Evolutionary conservation across 2,113 vertebrate genomes (phyloP), one percentile per base, ranked within the genome.

Genomic region (Strix aluco): DNA sequence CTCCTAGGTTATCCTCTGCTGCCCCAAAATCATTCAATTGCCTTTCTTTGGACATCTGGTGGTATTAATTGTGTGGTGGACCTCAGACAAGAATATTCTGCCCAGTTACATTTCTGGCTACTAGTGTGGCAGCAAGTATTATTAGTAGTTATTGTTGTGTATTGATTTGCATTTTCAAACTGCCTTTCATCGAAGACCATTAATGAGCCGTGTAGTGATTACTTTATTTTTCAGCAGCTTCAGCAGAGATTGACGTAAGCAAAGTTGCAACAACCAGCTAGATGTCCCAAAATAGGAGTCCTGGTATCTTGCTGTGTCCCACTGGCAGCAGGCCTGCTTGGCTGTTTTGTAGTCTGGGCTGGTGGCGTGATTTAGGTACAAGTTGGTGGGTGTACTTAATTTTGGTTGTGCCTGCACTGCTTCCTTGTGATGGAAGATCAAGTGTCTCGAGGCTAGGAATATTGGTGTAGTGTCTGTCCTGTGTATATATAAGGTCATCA

Each of bases 1-100:
- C 69, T 85, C 71, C 32, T 32, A 6, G 10, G 22, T 69, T 94
- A 58, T 87, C 73, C 40, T 80, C 67, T 89, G 77, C 70, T 95
- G 87, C 90, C 78, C 47, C 70, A 75, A 22, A 93, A 94, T 55
- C 72, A 38, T 81, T 74, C 52, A 47, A 7, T 51, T 69, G 81
- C 78, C 46, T 92, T 96, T 95, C 83, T 92, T 44, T 94, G 91
- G n/a, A 75, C 81, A 94, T 87, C 83, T 96, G 92, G 46, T 92
- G 54, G 42, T 49, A 47, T 81, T 42, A 88, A 92, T 93, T 89
- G 46, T 54, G 20, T 54, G 70, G 54, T 87, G 81, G 54, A 81
- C 54, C 66, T 94, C 73, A 71, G 65, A 87, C 77, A 79, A 91
- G 91, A 69, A n/a, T 84, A 89, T 87, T 92, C 58, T 92, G 88